Base-by-base conservation (phyloP, 1,140 invertebrate genomes). In the Leptopilina clavipes region DNA sequence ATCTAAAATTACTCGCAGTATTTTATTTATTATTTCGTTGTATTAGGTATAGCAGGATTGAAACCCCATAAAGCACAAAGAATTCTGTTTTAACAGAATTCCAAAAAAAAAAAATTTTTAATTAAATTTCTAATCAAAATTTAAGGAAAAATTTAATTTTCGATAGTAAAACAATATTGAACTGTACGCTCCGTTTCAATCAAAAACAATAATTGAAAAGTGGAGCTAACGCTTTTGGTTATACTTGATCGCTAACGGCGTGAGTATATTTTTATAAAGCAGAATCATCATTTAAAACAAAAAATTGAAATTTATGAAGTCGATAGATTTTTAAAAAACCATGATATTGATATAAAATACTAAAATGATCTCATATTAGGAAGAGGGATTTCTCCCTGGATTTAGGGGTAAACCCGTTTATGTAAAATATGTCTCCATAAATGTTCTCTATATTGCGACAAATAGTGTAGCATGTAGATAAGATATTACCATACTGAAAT, bases 301-400 rank as follows among this genome's bases (percentile, higher is more conserved):
- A 52, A 52, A 52, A 52, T 52, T 17, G 48, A 78, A 79, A 73
- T 79, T 74, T 81, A 78, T 79, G 80, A 78, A 74, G 75, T 79
- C 78, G 76, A 72, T 76, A 81, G 79, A 79, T n/a, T n/a, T 81
- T 81, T 76, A 76, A 79, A 74, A 81, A 79, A 79, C 76, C 74
- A 81, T 77, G 3, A 65, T 25, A 65, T 65, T 65, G 59, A 65
- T 31, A 65, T 65, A 31, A 65, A 65, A 37, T 65, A 7, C 25
- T 65, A 65, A n/a, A n/a, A n/a, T n/a, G n/a, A 65, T 22, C 59
- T 7, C 22, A 31, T 31, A 65, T 65, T 65, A n/a, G 12, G 12
- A 22, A 11, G n/a, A 65, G 59, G 12, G 12, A 65, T 65, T 59
- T 25, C 18, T 59, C 22, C 19, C 11, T 59, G 56, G 12, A 25